Conservation (phyloP, 2,797 vertebrate genomes). For the Anguilla anguilla region DNA sequence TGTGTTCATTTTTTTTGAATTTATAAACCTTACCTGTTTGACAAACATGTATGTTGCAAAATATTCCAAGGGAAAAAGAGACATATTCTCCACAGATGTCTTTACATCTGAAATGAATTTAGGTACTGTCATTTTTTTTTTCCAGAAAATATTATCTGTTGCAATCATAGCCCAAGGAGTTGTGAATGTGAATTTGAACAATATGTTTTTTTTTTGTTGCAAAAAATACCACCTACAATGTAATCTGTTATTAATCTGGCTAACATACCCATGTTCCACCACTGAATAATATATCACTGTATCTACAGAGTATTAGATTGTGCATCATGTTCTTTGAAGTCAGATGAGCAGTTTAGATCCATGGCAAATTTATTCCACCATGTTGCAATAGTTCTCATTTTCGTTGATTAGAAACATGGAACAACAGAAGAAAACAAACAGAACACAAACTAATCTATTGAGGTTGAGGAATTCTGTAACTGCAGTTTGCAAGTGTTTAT, state of each 20-base stretch:
- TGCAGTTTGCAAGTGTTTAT: too few relatives aligned
- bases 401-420: not conserved
- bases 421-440: not conserved
- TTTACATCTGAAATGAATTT: not conserved
- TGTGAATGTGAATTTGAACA: not conserved
- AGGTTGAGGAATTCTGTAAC: not conserved
- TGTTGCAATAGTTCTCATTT: not conserved
- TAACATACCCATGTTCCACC: not conserved
- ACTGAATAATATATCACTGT: not conserved
- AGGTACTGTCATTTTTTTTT: not conserved
- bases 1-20: not conserved
- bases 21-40: not conserved
- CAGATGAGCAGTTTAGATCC: too few relatives aligned
- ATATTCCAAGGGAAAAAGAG: not conserved
- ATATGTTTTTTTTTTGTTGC: not conserved
- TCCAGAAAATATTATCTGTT: not conserved
- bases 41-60: not conserved
- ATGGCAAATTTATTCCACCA: too few relatives aligned
- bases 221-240: not conserved
- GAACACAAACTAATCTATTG: not conserved
- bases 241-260: slow-evolving; percentile 7
- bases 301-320: too few relatives aligned
- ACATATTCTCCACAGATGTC: not conserved
- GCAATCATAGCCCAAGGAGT: not conserved
- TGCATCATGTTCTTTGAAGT: too few relatives aligned